Percentiles rank a stretch among this genome's conserved stretches.
phyloP scores from a whole-genome alignment of 2,797 vertebrate species.

The Cyprinodon diabolis region DNA sequence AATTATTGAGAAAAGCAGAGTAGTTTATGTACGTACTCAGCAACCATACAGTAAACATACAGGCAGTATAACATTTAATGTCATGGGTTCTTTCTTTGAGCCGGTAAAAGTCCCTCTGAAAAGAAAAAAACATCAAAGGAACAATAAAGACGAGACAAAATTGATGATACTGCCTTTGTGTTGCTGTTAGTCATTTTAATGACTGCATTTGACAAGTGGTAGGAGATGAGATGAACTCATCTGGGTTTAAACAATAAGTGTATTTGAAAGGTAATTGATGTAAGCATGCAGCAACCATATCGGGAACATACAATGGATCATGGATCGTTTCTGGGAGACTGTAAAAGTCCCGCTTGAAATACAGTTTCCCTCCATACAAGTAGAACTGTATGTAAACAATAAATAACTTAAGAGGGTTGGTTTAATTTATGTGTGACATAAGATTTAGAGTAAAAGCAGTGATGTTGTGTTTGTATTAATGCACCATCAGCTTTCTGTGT shows the following conservation, averaged over 20 bases:
- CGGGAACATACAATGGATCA: not conserved
- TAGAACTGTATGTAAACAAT: not conserved
- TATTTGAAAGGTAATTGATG: not conserved
- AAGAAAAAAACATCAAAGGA: slow-evolving; percentile 1
- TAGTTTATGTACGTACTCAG: too few species aligned
- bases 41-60: too few species aligned
- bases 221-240: not conserved
- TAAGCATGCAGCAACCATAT: not conserved
- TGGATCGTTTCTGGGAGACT: not conserved
- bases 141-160: slow-evolving; percentile 32
- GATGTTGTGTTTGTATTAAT: not conserved
- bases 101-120: too few species aligned
- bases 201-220: not conserved
- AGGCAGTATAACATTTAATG: too few species aligned
- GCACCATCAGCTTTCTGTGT: slow-evolving; percentile 2
- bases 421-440: slow-evolving; percentile 1
- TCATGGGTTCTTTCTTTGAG: too few species aligned
- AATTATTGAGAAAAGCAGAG: not conserved
- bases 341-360: not conserved
- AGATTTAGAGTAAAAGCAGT: slow-evolving; percentile 5
- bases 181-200: not conserved
- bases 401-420: not conserved
- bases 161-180: not conserved
- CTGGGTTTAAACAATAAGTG: slow-evolving; percentile 7
- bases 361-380: not conserved